A percentile compares a stretch with the other conserved stretches of the same genome.
Conservation (phyloP, 2,113 vertebrate genomes). For the Seriola rivoliana region DNA sequence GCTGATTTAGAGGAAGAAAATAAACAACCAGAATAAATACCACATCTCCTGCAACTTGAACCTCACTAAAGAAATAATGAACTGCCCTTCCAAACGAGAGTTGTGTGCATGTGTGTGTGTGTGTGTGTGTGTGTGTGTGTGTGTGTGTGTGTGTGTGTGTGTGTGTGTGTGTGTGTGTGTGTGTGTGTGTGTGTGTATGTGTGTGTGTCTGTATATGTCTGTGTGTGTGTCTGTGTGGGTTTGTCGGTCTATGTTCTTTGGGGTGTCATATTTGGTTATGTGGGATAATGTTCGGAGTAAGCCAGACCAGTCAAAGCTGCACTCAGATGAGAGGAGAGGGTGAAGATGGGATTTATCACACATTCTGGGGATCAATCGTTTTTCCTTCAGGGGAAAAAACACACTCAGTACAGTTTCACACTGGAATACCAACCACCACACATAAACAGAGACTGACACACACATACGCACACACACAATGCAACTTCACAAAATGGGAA, state of each 20-base stretch:
- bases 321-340: constrained; percentile 63
- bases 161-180: background rate
- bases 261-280: constrained; percentile 68
- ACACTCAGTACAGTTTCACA: constrained; percentile 20
- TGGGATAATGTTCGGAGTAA: constrained; percentile 63
- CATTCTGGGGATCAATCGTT: constrained; percentile 70
- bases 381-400: constrained; percentile 39
- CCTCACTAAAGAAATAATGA: constrained; percentile 78
- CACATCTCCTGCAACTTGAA: constrained; percentile 75
- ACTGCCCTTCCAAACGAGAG: constrained; percentile 55
- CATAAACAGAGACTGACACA: constrained; percentile 44
- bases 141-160: constrained; percentile 11
- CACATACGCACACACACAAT: constrained; percentile 26
- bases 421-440: constrained; percentile 28
- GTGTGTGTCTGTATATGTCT: constrained; percentile 7
- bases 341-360: constrained; percentile 78
- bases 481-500: constrained; percentile 64
- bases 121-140: background rate
- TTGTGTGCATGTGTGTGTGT: constrained; percentile 2
- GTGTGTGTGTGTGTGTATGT: constrained; percentile 14
- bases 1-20: constrained; percentile 73
- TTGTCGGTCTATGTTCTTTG: constrained; percentile 39
- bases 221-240: constrained; percentile 3
- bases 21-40: constrained; percentile 80
- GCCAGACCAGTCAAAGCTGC: constrained; percentile 53